Percentiles rank a stretch among this genome's conserved stretches.
Evolutionary conservation across 2,888 invertebrate genomes (phyloP).

Genomic region (Melitaea athalia): DNA sequence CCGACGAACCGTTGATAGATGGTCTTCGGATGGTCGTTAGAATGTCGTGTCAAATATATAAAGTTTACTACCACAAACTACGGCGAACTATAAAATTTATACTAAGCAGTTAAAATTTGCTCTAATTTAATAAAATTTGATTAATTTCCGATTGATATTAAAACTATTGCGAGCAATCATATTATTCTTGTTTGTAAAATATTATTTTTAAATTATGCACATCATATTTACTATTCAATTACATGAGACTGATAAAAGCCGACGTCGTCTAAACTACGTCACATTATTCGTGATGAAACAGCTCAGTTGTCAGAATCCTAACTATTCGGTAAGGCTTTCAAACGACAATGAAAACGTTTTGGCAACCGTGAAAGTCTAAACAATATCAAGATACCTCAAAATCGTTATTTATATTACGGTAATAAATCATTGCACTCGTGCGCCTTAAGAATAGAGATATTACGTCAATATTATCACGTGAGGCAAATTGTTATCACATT

Average conservation of each 20-base stretch:
- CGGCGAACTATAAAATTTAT: conserved; percentile 63
- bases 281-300: conserved; percentile 48
- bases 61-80: conserved; percentile 59
- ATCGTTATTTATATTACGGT: conserved; percentile 38
- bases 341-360: conserved; percentile 58
- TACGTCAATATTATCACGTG: conserved; percentile 40
- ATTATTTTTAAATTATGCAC: conserved; percentile 10
- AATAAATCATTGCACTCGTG: conserved; percentile 39
- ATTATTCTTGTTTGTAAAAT: conserved; percentile 8
- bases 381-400: conserved; percentile 46
- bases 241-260: conserved; percentile 18
- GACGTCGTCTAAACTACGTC: conserved; percentile 39
- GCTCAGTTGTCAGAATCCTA: conserved; percentile 51
- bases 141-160: not conserved
- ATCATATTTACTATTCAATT: conserved; percentile 16
- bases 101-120: conserved; percentile 40
- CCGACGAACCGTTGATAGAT: conserved; percentile 60
- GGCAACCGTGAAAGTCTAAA: conserved; percentile 53
- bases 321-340: conserved; percentile 53
- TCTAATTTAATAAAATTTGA: conserved; percentile 2
- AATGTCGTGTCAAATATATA: conserved; percentile 57
- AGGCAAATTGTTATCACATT: conserved; percentile 32
- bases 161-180: not conserved
- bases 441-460: conserved; percentile 33
- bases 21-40: conserved; percentile 48